Evolutionary conservation across 2,797 vertebrate genomes (phyloP), one percentile per base, ranked within the genome.

Genomic region (Rachycentron canadum): DNA sequence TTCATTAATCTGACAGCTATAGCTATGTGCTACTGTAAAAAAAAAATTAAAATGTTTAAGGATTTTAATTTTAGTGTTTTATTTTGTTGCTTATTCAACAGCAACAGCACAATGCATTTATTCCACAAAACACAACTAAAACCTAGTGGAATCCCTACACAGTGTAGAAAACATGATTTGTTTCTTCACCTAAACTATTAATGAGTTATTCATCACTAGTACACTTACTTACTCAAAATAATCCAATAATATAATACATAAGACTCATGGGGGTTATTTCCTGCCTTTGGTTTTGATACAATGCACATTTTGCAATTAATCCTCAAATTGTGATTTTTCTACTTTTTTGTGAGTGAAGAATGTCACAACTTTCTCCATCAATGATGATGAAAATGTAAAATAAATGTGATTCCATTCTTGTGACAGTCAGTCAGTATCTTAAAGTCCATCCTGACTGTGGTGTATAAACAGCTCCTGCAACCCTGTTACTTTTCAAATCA

Each of bases 401-500:
- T 41, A 60, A 43, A 57, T 60, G 8, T 13, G 23, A 38, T 62
- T 21, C 6, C 13, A 19, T 12, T 45, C 56, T 36, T 61, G 60
- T 59, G 26, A 58, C 23, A 16, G 53, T 40, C 13, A 8, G 10
- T 72, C 38, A 58, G 17, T 45, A 40, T 69, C 17, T 68, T 9
- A n/a, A 34, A 60, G 23, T 41, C n/a, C 0, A 19, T 68, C 50
- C 43, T 49, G 38, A 23, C 34, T 26, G 26, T 62, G 64, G 30
- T 16, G 61, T 47, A 57, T 14, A 23, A 62, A 58, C 40, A 70
- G 43, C 30, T 38, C 17, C 41, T 34, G 17, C 43, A 47, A 34
- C 38, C 71, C 30, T 13, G 36, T 49, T 60, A 14, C 38, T 66
- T 60, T 64, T 58, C 30, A 38, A 75, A 86, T 71, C 72, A 59